These are phyloP conservation scores for Mellivora capensis DNA, from an alignment of 2,113 vertebrate genomes.

Conservation along the genomic window DNA sequence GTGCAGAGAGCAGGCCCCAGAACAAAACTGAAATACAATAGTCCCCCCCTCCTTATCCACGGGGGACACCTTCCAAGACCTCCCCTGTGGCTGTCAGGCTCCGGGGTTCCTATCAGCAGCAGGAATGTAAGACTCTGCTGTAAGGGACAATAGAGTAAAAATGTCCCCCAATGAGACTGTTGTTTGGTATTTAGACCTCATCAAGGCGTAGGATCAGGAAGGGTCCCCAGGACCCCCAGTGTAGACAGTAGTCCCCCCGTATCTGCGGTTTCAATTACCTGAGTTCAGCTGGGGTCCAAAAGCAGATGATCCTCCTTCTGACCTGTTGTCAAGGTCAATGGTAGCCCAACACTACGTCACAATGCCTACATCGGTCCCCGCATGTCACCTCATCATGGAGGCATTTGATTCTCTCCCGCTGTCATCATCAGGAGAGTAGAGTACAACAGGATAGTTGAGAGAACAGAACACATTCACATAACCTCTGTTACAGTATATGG, in stretches of 20 bases:
- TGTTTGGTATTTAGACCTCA: background rate
- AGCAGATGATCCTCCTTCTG: background rate
- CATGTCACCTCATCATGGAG: background rate
- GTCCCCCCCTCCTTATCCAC: background rate
- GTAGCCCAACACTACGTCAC: background rate
- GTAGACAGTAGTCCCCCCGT: background rate
- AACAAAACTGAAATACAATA: background rate
- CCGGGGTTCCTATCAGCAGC: background rate
- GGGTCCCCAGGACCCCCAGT: background rate
- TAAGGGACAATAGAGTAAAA: background rate
- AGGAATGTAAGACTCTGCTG: background rate
- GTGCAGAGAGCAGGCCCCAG: background rate
- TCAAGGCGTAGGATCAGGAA: background rate
- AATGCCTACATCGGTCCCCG: background rate
- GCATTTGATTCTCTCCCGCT: no score
- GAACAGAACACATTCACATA: background rate
- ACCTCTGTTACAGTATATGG: background rate
- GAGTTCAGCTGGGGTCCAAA: background rate
- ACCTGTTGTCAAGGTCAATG: background rate
- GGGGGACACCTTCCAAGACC: background rate
- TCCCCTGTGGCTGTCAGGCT: background rate
- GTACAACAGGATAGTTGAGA: background rate
- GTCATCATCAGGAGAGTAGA: background rate
- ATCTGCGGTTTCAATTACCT: background rate
- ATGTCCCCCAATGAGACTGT: background rate